Percentiles rank a stretch among this genome's conserved stretches.
Evolutionary conservation across 2,113 vertebrate genomes (phyloP).

Genomic region (Himantopus leucocephalus): DNA sequence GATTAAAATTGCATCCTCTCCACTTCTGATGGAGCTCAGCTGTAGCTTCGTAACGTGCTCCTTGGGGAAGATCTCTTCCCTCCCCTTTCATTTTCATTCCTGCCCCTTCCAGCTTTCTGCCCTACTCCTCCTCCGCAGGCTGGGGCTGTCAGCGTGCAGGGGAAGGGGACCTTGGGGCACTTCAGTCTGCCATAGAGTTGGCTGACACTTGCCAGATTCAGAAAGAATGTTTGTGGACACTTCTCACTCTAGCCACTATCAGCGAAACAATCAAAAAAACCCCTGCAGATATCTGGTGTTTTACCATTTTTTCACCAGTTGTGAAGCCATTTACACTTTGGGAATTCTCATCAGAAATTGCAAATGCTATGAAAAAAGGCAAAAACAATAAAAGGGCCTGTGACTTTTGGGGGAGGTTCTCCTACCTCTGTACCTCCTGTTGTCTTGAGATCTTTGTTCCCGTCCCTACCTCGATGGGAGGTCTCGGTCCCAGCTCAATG

Average conservation of each 20-base stretch:
- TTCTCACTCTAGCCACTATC: background rate
- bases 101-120: background rate
- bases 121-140: background rate
- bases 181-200: background rate
- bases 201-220: background rate
- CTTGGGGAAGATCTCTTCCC: background rate
- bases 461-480: rapidly evolving
- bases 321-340: background rate
- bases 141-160: background rate
- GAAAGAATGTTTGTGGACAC: background rate
- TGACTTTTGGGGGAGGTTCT: background rate
- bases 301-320: background rate
- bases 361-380: background rate
- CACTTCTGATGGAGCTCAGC: background rate
- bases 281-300: background rate
- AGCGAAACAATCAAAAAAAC: background rate
- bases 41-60: background rate
- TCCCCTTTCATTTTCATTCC: background rate
- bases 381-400: rapidly evolving
- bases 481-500: background rate
- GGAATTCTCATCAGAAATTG: background rate
- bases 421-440: background rate
- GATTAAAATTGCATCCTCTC: background rate
- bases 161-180: background rate
- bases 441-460: background rate